Base-by-base conservation (phyloP, 2,113 vertebrate genomes). In the Astur gentilis region DNA sequence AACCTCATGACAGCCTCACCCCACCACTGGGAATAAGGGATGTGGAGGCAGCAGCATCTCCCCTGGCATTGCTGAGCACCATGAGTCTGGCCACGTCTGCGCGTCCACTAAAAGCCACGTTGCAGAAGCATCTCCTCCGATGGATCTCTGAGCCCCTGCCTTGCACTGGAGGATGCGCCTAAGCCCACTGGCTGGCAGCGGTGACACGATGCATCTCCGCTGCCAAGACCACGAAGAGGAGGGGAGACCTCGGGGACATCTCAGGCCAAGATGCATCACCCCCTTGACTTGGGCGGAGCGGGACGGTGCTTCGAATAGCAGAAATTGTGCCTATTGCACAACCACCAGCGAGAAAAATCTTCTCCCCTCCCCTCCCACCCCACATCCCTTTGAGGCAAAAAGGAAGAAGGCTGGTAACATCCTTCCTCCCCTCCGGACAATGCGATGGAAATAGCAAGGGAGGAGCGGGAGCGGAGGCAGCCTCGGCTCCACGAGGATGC, bases 401-500 rank as follows among this genome's bases (percentile, higher is more conserved):
- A 80, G 92, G 95, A 91, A 96, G 86, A 70, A 83, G 95, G 95
- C 80, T 95, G 95, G 93, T 89, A 87, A 96, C 87, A 95, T 97
- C 96, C 97, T 97, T 97, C 97, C 97, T 89, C 85, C 5, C 19
- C 87, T 23, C 7, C 1, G 61, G 82, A 97, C 96, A 96, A 95
- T 96, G 92, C 7, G 47, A 18, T 88, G 96, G 95, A 95, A 97
- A 94, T 57, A 88, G 93, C 77, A 65, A 50, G 84, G 96, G 93
- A 95, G 96, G 73, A 87, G 88, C 58, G 0, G 79, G 9, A 13
- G 61, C 3, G 4, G 84, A 34, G 61, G 72, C 76, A 31, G 92
- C 75, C 42, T 7, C 8, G 9, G 90, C 64, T 45, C 79, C 4
- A 11, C 5, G 6, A 50, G 71, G 81, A 69, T 8, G 85, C 55